Evolutionary conservation across 2,797 vertebrate genomes (phyloP).

Genomic region (Furcifer pardalis): DNA sequence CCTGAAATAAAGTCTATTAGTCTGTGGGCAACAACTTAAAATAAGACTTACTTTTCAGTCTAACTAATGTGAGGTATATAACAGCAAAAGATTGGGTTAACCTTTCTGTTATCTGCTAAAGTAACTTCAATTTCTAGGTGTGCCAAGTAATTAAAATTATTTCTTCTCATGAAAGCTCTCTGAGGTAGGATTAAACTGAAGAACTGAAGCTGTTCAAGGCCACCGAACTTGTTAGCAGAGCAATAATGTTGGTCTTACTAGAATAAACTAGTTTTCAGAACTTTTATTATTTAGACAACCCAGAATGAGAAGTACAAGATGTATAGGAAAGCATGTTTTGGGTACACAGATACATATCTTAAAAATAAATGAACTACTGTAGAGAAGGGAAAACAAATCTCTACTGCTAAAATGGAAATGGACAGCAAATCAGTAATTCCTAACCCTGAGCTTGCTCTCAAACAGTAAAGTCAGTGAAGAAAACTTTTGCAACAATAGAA

Average conservation of each 20-base stretch:
- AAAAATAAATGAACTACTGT: not conserved
- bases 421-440: not conserved
- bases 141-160: not conserved
- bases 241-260: not conserved
- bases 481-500: not conserved
- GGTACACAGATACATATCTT: not conserved
- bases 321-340: slow-evolving; percentile 14
- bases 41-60: not conserved
- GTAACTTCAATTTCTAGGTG: not conserved
- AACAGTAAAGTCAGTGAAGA: not conserved
- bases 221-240: not conserved
- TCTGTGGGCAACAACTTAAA: not conserved
- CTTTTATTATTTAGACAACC: slow-evolving; percentile 18
- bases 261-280: slow-evolving; percentile 9
- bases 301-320: not conserved
- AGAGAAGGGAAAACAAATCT: not conserved
- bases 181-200: not conserved
- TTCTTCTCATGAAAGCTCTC: not conserved
- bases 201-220: not conserved
- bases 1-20: not conserved
- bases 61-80: not conserved
- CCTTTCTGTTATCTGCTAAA: not conserved
- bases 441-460: not conserved
- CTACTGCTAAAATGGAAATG: not conserved
- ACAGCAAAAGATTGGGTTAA: not conserved